These are phyloP conservation scores for Eleginops maclovinus DNA, from an alignment of 2,113 vertebrate species.

Conservation along the genomic window DNA sequence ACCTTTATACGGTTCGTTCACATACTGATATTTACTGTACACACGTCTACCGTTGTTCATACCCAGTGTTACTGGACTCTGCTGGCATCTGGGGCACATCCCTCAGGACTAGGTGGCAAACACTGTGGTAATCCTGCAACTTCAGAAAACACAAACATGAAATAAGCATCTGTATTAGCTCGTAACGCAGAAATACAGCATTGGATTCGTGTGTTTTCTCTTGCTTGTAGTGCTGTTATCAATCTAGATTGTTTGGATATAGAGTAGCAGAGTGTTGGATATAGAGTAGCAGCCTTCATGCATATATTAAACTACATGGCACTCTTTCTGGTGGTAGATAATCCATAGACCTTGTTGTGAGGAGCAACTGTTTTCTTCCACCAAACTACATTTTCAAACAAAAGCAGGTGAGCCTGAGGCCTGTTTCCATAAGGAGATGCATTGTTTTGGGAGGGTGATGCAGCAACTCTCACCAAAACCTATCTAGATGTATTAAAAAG, in stretches of 20 bases:
- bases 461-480: no score
- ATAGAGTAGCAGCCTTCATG: neutral
- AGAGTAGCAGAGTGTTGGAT: neutral
- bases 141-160: constrained; percentile 66
- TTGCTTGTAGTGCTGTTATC: no score
- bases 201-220: no score
- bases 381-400: no score
- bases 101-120: constrained; percentile 89
- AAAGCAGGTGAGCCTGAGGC: no score
- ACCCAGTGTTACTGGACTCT: constrained; percentile 65
- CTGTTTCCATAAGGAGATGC: no score
- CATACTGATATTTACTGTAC: neutral
- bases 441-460: no score
- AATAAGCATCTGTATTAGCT: neutral
- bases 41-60: neutral
- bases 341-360: no score
- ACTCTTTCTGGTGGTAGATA: no score
- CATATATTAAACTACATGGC: neutral
- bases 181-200: neutral
- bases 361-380: no score
- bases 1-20: neutral
- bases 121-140: constrained; percentile 88
- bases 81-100: constrained; percentile 80
- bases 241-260: no score
- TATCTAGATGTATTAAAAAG: no score